phyloP scores from a whole-genome alignment of 1,140 invertebrate genomes.

The Sitophilus oryzae region DNA sequence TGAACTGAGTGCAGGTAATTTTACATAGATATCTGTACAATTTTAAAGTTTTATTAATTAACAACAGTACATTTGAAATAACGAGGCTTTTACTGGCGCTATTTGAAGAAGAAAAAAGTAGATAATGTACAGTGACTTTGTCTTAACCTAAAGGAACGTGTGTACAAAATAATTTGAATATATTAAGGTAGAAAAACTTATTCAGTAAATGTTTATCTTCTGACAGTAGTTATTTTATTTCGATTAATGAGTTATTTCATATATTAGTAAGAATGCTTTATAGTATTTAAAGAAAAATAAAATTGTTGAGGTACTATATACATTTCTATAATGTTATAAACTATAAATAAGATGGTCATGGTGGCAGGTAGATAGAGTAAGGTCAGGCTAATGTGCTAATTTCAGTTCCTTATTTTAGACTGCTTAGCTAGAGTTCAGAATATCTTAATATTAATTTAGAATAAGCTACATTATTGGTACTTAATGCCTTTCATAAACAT shows the following conservation, averaged over 20 bases:
- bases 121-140: not conserved
- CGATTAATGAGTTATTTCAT: not conserved
- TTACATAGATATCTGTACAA: not conserved
- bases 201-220: not conserved
- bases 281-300: not conserved
- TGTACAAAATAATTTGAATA: not conserved
- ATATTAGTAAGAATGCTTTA: not conserved
- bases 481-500: too few relatives aligned
- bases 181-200: conserved; percentile 2
- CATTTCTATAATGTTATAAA: not conserved
- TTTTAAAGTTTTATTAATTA: not conserved
- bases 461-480: not conserved
- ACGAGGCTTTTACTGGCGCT: not conserved
- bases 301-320: not conserved
- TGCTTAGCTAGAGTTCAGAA: not conserved
- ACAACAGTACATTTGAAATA: not conserved
- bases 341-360: not conserved
- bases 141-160: not conserved
- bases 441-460: not conserved
- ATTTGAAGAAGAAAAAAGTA: not conserved
- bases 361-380: not conserved
- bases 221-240: not conserved
- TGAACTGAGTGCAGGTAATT: conserved; percentile 68
- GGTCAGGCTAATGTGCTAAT: not conserved
- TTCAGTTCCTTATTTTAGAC: not conserved